These are phyloP conservation scores for Phortica okadai DNA, from an alignment of 2,888 invertebrate genomes.

Conservation along the genomic window DNA sequence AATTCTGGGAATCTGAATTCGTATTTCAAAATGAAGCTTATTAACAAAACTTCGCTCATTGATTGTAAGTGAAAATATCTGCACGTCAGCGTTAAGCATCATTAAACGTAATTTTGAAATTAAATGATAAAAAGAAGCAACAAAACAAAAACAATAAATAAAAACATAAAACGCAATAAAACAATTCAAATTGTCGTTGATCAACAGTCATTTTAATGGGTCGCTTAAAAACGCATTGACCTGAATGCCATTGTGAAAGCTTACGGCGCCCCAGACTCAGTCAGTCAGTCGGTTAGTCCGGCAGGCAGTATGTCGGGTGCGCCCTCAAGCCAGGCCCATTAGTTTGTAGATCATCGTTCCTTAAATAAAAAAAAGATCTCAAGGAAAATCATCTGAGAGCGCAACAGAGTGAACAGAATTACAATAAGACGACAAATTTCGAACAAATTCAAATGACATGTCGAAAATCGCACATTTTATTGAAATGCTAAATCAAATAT, in stretches of 20 bases:
- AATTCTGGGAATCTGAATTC: not conserved
- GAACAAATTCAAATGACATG: not conserved
- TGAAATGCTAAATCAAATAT: constrained; percentile 24
- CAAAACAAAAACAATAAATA: not conserved
- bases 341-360: not conserved
- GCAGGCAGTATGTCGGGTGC: too few species aligned
- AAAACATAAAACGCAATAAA: constrained; percentile 2
- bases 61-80: constrained; percentile 15
- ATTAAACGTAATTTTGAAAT: constrained; percentile 17
- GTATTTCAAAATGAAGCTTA: not conserved
- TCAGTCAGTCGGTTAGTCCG: too few species aligned
- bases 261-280: not conserved
- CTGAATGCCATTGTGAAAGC: not conserved
- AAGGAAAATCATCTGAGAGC: not conserved
- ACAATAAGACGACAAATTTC: not conserved
- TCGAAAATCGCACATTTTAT: not conserved
- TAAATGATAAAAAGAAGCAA: not conserved
- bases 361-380: not conserved
- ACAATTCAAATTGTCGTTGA: not conserved
- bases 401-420: not conserved
- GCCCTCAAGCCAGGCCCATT: not conserved
- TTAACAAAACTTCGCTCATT: not conserved
- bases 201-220: not conserved
- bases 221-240: not conserved
- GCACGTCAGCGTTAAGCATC: constrained; percentile 5